Evolutionary conservation across 2,888 invertebrate species (phyloP), one percentile per base, ranked within the genome.

Genomic region (Apodemia hepburni): DNA sequence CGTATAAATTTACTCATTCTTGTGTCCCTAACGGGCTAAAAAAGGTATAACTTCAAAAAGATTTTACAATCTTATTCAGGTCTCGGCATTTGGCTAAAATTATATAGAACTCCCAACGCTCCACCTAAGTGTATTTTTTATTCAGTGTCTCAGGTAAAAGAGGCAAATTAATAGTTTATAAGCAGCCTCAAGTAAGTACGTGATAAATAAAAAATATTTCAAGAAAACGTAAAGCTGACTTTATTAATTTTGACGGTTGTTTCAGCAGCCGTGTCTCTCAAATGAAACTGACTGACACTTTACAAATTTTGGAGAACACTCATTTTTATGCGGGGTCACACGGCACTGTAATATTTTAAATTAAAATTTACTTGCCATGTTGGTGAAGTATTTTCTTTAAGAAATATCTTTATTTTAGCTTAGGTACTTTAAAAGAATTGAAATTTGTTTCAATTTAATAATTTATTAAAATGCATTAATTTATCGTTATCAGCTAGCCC

Each of bases 311-410:
- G 15, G 29, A 29, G 57, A 57, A 57, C 57, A n/a, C 57, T 57
- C 57, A 57, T 57, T 57, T 15, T 57, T 15, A 57, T 57, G 57
- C 57, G 57, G 15, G n/a, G 29, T 57, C 57, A 57, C 38, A 33
- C 59, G 4, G 22, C 17, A 12, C 9, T n/a, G 59, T 59, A 42
- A 59, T 59, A 59, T 38, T 59, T 59, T 59, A 59, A 59, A 42
- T 59, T 59, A 35, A 59, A 18, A 59, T 35, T 18, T 59, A 59
- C 33, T 38, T 42, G 12, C 22, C n/a, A 27, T 57, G 2, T 33
- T 59, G 57, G 22, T 57, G 15, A 54, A 29, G 18, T 54, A 29
- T 54, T 54, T 51, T 54, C 27, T n/a, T 8, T 15, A 54, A 27
- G 12, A 54, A 54, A 54, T 54, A 15, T 9, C 27, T 54, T 54